Percentiles rank a stretch among this genome's conserved stretches.
These are phyloP conservation scores for Alligator sinensis DNA, from an alignment of 2,113 vertebrate genomes.

Conservation along the genomic window DNA sequence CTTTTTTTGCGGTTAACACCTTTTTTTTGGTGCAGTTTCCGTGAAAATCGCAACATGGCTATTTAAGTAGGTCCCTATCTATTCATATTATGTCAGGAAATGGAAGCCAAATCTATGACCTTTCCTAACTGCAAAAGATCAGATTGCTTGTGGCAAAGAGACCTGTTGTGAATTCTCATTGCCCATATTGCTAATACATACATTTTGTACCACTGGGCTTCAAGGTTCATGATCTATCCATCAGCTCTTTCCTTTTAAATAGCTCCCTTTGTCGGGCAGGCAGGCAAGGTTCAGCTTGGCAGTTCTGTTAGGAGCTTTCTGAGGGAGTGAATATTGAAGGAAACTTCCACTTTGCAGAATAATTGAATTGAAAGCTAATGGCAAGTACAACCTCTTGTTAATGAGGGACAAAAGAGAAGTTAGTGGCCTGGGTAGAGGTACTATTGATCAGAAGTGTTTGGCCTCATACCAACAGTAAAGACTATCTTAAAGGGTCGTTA, in stretches of 20 bases:
- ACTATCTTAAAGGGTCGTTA: neutral
- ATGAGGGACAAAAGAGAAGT: neutral
- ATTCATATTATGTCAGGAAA: neutral
- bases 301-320: neutral
- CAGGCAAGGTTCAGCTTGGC: accelerated
- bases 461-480: neutral
- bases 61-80: neutral
- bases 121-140: neutral
- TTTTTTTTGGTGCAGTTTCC: too few species aligned
- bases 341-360: neutral
- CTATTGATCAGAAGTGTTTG: neutral
- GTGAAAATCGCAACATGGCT: too few species aligned
- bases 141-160: neutral
- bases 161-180: neutral
- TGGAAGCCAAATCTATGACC: neutral
- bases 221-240: neutral
- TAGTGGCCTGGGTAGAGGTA: neutral
- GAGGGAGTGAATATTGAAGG: constrained; percentile 13
- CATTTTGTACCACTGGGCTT: neutral
- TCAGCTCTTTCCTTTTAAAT: neutral
- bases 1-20: too few species aligned
- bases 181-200: neutral
- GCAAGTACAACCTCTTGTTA: neutral
- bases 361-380: neutral
- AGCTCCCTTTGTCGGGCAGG: neutral